Evolutionary conservation across 2,797 vertebrate species (phyloP), one percentile per base, ranked within the genome.

Genomic region (Clarias platycephalus): DNA sequence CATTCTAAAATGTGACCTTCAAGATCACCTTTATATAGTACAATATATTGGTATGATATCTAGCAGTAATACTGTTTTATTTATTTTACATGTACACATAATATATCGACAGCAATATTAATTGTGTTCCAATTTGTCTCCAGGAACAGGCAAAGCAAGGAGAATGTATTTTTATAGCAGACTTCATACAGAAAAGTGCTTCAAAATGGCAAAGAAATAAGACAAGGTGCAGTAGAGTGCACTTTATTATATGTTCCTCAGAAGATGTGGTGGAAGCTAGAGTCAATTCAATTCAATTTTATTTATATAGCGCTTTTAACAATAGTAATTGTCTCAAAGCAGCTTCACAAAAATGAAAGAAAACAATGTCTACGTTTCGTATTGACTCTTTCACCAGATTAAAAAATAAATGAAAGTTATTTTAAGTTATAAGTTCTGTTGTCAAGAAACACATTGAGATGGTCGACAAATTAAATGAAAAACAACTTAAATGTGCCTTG

Each of bases 351-450:
- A n/a, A n/a, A n/a, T n/a, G n/a, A n/a, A n/a, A n/a, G n/a, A n/a
- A 93, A 92, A 86, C 92, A 93, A 91, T 90, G 87, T 92, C 92
- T 90, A 91, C 90, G 81, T 66, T 87, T 87, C 85, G 93, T 93
- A 94, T 93, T 93, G 92, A 93, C 92, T 91, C 92, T 89, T 90
- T 91, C 91, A 93, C 91, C 92, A 90, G 91, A 60, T 18, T 4
- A 16, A 58, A 16, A 16, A 58, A 4, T 28, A 88, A 87, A 92
- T 34, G 1, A 3, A 34, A 3, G 34, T 34, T 34, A 34, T 34
- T 34, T 34, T 34, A 34, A 3, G 34, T 34, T 34, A 34, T 34
- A 34, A 34, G 92, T 89, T 82, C 89, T 90, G 89, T 90, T 92
- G 91, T 91, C 89, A 78, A 77, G 26, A 67, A 66, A 77, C 44